Base-by-base conservation (phyloP, 2,797 vertebrate genomes). In the Peromyscus attwateri region DNA sequence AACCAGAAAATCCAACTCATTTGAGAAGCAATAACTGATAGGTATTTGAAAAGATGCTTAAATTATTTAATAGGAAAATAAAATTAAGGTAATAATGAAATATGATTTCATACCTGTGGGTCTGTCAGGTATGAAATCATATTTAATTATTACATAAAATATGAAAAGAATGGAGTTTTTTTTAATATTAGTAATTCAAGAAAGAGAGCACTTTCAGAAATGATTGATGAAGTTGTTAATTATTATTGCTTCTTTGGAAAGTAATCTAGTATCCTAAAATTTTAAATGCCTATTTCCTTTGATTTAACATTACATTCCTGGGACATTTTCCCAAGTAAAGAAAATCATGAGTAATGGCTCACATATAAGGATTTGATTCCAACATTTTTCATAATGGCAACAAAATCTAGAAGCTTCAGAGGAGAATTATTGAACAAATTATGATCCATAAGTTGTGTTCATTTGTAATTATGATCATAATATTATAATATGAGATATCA, bases 311-410 rank as follows among this genome's bases (percentile, higher is more conserved):
- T 93, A 13, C 21, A 34, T 75, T 37, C 80, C 46, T 66, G 60
- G 66, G 71, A 90, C 27, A 76, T 31, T 95, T 95, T 89, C n/a
- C 81, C 46, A 90, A 79, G n/a, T 88, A 79, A 84, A 52, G 43
- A 88, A 97, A 96, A 87, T 55, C 37, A 66, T 84, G 79, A 94
- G 34, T 97, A 97, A 96, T 83, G 82, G 84, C 34, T 84, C 40
- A 95, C 4, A 3, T 77, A 87, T 37, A 91, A 96, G 6, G 43
- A 84, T 73, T 34, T 92, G 71, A 77, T 87, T 88, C 55, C 17
- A 95, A 91, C 55, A 82, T 96, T 96, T 97, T 96, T 96, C 84
- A 95, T 82, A 89, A 80, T 73, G 40, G 64, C 91, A 83, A 76
- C 13, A 79, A n/a, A 95, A 37, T 14, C 3, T 76, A 12, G 37